These are phyloP conservation scores for Pterois miles DNA, from an alignment of 2,797 vertebrate genomes.

Conservation along the genomic window DNA sequence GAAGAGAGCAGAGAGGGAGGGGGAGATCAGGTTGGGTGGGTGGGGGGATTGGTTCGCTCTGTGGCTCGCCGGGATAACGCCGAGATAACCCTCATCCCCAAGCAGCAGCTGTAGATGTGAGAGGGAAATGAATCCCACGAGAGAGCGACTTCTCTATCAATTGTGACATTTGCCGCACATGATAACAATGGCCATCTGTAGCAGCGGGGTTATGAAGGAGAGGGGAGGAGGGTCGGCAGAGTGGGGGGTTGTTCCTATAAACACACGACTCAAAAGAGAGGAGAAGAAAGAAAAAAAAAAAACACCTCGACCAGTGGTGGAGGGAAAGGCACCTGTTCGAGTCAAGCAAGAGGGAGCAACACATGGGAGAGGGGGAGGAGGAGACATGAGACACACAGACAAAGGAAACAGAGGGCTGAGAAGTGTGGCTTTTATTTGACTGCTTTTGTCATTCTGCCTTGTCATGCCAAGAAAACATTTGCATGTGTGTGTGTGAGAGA, in stretches of 20 bases:
- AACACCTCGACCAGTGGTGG: slow-evolving; percentile 76
- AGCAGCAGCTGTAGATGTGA: slow-evolving; percentile 86
- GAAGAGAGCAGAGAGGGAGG: slow-evolving; percentile 52
- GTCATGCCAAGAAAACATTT: slow-evolving; percentile 74
- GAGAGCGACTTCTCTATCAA: slow-evolving; percentile 90
- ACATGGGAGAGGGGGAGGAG: slow-evolving; percentile 64
- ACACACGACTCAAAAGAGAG: slow-evolving; percentile 31
- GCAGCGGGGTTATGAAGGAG: slow-evolving; percentile 55
- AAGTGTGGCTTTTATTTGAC: slow-evolving; percentile 77
- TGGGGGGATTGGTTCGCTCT: slow-evolving; percentile 54
- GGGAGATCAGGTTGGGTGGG: slow-evolving; percentile 65
- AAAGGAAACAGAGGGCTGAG: slow-evolving; percentile 67
- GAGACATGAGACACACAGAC: slow-evolving; percentile 44
- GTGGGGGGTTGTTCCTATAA: slow-evolving; percentile 62
- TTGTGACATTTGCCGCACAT: slow-evolving; percentile 93
- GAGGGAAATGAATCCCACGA: slow-evolving; percentile 84
- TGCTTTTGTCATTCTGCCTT: slow-evolving; percentile 72
- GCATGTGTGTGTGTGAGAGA: slow-evolving; percentile 56
- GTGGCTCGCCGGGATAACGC: slow-evolving; percentile 75
- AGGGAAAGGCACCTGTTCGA: slow-evolving; percentile 89
- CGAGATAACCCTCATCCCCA: slow-evolving; percentile 79
- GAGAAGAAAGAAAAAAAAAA: too few relatives aligned
- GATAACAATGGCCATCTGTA: slow-evolving; percentile 96
- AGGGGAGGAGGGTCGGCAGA: slow-evolving; percentile 27
- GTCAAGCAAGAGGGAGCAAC: slow-evolving; percentile 70